Evolutionary conservation across 2,113 vertebrate genomes (phyloP).

Genomic region (Grantiella picta): DNA sequence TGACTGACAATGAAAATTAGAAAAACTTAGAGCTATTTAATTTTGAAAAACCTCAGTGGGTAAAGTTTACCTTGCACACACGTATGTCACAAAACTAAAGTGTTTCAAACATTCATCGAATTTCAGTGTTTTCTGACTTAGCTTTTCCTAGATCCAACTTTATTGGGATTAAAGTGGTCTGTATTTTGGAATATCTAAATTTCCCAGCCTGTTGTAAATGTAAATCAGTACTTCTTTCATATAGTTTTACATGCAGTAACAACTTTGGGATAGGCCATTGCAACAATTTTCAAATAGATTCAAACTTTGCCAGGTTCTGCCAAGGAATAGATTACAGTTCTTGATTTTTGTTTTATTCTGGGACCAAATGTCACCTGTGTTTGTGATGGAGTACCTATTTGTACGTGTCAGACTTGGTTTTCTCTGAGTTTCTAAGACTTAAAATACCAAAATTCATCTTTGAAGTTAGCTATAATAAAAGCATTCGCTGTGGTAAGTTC

Average conservation of each 20-base stretch:
- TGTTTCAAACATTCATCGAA: not conserved
- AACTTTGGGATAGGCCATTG: not conserved
- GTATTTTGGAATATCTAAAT: not conserved
- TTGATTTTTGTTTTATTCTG: not conserved
- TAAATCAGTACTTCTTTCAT: not conserved
- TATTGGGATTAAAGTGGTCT: not conserved
- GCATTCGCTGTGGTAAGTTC: not conserved
- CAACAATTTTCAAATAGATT: not conserved
- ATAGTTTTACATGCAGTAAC: not conserved
- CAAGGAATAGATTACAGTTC: not conserved
- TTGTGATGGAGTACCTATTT: not conserved
- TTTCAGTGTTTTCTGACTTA: not conserved
- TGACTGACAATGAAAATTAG: not conserved
- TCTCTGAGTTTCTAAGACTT: not conserved
- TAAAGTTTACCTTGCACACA: not conserved
- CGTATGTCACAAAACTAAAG: not conserved
- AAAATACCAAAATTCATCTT: not conserved
- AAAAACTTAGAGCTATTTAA: not conserved
- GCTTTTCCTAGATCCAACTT: not conserved
- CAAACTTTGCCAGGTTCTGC: not conserved
- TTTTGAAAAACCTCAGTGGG: not conserved
- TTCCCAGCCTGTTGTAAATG: not conserved
- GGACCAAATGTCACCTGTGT: not conserved
- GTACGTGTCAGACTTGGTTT: not conserved
- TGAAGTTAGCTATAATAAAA: not conserved